phyloP scores from a whole-genome alignment of 2,888 invertebrate genomes.

The Zootermopsis nevadensis region DNA sequence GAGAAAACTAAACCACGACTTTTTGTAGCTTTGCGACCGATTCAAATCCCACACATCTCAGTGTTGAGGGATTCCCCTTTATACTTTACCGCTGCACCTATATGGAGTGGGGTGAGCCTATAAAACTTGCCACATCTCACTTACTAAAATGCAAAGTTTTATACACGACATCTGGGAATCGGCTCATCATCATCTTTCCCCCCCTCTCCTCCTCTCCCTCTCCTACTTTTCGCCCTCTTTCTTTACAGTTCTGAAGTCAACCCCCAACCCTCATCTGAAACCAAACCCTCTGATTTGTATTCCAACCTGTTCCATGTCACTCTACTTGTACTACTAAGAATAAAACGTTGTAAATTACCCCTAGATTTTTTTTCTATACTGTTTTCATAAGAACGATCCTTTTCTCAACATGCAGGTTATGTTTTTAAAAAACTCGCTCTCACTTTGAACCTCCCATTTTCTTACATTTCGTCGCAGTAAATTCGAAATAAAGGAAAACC shows the following conservation, averaged over 20 bases:
- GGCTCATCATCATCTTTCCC: slow-evolving; percentile 42
- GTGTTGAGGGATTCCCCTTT: background rate
- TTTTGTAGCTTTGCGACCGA: slow-evolving; percentile 2
- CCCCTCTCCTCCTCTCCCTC: slow-evolving; percentile 29
- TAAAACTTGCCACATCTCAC: slow-evolving; percentile 16
- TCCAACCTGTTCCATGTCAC: slow-evolving; percentile 49
- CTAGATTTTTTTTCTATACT: slow-evolving; percentile 15
- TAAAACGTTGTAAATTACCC: slow-evolving; percentile 51
- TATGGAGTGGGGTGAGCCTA: background rate
- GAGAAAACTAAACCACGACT: background rate
- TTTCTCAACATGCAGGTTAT: background rate
- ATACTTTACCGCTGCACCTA: slow-evolving; percentile 4
- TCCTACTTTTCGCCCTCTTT: slow-evolving; percentile 21
- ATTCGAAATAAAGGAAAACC: no score
- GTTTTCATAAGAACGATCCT: background rate
- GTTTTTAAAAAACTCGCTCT: background rate
- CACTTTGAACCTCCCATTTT: no score
- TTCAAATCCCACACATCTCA: slow-evolving; percentile 10
- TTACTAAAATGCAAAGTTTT: slow-evolving; percentile 43
- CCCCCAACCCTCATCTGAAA: background rate
- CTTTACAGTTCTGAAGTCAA: slow-evolving; percentile 16
- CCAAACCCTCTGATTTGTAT: slow-evolving; percentile 51
- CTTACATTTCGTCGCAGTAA: no score
- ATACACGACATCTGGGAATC: slow-evolving; percentile 51
- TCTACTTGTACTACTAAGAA: slow-evolving; percentile 50